These are phyloP conservation scores for Ashinkailepas kermadecensis DNA, from an alignment of 2,888 invertebrate genomes.

Conservation along the genomic window DNA sequence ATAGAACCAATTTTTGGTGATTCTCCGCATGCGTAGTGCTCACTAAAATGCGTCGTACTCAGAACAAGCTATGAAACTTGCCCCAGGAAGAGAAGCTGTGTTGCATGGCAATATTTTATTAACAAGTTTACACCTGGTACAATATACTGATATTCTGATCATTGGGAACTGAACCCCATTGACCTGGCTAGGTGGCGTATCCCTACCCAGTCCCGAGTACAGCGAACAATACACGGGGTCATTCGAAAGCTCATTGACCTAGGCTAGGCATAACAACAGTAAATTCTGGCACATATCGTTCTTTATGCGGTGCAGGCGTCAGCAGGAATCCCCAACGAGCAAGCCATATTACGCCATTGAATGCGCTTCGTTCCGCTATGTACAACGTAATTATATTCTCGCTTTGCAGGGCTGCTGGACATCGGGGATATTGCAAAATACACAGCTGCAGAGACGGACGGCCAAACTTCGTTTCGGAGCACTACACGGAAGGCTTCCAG, in stretches of 20 bases:
- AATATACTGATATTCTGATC: constrained; percentile 16
- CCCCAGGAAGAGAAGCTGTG: too few relatives aligned
- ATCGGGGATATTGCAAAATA: not conserved
- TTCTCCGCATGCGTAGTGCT: too few relatives aligned
- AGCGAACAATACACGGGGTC: not conserved
- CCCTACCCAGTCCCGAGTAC: not conserved
- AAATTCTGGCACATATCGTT: constrained; percentile 15
- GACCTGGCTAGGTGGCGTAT: not conserved
- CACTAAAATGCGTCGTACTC: too few relatives aligned
- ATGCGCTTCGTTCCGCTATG: not conserved
- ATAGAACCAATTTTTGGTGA: too few relatives aligned
- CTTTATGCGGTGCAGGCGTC: not conserved
- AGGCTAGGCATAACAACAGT: constrained; percentile 18
- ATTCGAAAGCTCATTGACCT: constrained; percentile 21
- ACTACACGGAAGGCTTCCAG: not conserved
- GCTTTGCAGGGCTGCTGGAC: not conserved
- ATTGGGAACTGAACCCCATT: not conserved
- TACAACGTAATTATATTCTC: not conserved
- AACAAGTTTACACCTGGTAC: constrained; percentile 19
- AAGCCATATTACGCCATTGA: too few relatives aligned
- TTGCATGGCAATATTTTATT: constrained; percentile 17
- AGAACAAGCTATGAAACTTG: too few relatives aligned
- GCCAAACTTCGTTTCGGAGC: not conserved
- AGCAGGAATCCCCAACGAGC: not conserved
- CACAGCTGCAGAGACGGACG: not conserved